A percentile compares a stretch with the other conserved stretches of the same genome.
These are phyloP conservation scores for Planiliza haematocheilus DNA, from an alignment of 2,113 vertebrate species.

Conservation along the genomic window DNA sequence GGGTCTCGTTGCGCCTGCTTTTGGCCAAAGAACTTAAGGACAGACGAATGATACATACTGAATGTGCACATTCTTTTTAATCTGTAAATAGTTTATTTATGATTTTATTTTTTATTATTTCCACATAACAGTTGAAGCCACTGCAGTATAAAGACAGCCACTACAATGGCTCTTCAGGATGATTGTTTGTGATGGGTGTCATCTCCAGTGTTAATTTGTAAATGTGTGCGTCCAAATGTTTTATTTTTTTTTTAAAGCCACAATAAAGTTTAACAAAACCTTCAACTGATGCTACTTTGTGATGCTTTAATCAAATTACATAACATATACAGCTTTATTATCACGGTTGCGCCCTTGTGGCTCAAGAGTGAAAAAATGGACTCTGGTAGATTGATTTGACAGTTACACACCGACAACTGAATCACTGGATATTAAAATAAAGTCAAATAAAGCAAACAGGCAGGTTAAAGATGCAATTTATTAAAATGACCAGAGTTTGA, in stretches of 20 bases:
- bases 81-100: constrained; percentile 75
- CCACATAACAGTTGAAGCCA: constrained; percentile 31
- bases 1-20: constrained; percentile 8
- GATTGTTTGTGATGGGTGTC: constrained; percentile 48
- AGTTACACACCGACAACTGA: too few relatives aligned
- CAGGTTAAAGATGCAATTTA: background rate
- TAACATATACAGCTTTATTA: background rate
- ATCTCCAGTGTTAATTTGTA: constrained; percentile 66
- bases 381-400: too few relatives aligned
- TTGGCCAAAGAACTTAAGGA: constrained; percentile 45
- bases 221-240: constrained; percentile 36
- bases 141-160: constrained; percentile 43
- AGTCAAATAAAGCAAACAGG: background rate
- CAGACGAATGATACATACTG: background rate
- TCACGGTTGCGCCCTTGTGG: too few relatives aligned
- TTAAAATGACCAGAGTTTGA: too few relatives aligned
- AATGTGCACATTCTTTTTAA: constrained; percentile 52
- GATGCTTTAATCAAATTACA: too few relatives aligned
- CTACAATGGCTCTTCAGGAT: constrained; percentile 20
- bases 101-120: constrained; percentile 59
- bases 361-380: too few relatives aligned
- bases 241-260: constrained; percentile 44
- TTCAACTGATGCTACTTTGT: constrained; percentile 1
- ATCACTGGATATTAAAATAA: background rate
- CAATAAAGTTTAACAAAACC: constrained; percentile 65